These are phyloP conservation scores for Melanaphis sacchari DNA, from an alignment of 1,140 invertebrate genomes.

Conservation along the genomic window DNA sequence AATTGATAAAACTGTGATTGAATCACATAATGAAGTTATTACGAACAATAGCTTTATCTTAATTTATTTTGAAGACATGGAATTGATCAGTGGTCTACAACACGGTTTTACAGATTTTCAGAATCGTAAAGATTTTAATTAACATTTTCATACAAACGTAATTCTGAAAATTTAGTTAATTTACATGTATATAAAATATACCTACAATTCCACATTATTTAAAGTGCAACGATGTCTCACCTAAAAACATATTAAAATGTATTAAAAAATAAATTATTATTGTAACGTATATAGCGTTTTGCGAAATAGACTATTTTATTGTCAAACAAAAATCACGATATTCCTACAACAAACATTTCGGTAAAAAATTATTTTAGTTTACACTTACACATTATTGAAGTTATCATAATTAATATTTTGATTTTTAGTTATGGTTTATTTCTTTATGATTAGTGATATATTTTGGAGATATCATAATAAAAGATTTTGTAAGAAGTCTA, in stretches of 20 bases:
- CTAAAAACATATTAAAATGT: neutral
- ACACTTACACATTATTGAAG: neutral
- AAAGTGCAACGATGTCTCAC: neutral
- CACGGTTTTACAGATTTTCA: neutral
- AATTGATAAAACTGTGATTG: too few species aligned
- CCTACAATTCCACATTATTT: neutral
- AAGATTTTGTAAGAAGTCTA: neutral
- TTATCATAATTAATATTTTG: neutral
- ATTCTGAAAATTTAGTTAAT: neutral
- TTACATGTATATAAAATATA: neutral
- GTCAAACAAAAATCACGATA: neutral
- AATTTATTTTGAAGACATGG: too few species aligned
- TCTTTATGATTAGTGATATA: neutral
- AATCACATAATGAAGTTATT: too few species aligned
- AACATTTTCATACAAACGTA: neutral
- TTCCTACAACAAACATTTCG: neutral
- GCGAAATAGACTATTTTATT: neutral
- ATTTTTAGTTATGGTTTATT: neutral
- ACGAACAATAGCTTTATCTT: too few species aligned
- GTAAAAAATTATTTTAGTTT: neutral
- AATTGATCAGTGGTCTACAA: too few species aligned
- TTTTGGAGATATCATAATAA: neutral
- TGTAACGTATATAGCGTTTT: neutral
- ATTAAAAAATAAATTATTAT: neutral
- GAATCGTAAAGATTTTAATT: neutral